A percentile compares a stretch with the other conserved stretches of the same genome.
These are phyloP conservation scores for Thunnus albacares DNA, from an alignment of 2,797 vertebrate genomes.

Conservation along the genomic window DNA sequence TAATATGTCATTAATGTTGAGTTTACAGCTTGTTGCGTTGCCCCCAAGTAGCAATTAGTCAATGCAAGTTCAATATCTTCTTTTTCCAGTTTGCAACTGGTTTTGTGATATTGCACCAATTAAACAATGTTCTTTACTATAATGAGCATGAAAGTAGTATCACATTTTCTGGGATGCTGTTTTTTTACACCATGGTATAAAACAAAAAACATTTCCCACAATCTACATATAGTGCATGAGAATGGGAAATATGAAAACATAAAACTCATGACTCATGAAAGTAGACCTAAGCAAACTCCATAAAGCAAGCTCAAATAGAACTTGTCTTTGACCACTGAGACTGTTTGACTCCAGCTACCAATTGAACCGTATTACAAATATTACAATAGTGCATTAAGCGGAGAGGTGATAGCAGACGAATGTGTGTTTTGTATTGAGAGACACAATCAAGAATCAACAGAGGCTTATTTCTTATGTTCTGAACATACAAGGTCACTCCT, in stretches of 20 bases:
- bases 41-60: too few species aligned
- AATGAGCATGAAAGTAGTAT: background rate
- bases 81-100: background rate
- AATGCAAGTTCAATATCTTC: too few species aligned
- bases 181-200: background rate
- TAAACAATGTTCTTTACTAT: background rate
- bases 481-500: background rate
- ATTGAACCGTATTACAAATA: slow-evolving; percentile 8
- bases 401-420: slow-evolving; percentile 33
- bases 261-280: background rate
- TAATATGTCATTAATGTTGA: too few species aligned
- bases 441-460: slow-evolving; percentile 32
- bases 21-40: too few species aligned
- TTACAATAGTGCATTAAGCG: background rate
- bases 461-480: background rate
- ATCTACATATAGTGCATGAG: background rate
- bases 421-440: slow-evolving; percentile 21
- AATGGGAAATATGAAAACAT: background rate
- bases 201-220: background rate
- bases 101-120: background rate
- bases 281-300: too few species aligned
- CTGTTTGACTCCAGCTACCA: slow-evolving; percentile 4
- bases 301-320: background rate
- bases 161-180: background rate
- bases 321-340: slow-evolving; percentile 1